These are phyloP conservation scores for Epizoanthus fatuus DNA, from an alignment of 92 coral and sea anemone genomes.

Conservation along the genomic window DNA sequence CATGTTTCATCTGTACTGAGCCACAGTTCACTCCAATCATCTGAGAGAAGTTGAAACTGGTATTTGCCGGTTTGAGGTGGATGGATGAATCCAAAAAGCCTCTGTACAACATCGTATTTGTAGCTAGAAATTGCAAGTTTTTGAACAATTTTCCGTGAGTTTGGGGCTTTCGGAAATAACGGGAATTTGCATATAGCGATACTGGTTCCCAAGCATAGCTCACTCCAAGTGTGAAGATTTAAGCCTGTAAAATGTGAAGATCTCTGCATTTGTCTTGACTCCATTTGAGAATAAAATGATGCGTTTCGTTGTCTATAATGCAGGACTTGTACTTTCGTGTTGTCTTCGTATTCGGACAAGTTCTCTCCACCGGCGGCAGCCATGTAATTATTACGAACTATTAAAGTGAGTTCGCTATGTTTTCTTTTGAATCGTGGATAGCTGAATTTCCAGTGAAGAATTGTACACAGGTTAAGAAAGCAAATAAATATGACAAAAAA, in stretches of 20 bases:
- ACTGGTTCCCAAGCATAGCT: neutral
- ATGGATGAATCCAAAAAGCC: neutral
- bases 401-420: neutral
- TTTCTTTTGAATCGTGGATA: neutral
- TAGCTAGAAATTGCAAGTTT: neutral
- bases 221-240: neutral
- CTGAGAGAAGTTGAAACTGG: neutral
- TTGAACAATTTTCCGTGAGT: neutral
- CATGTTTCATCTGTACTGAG: slow-evolving; percentile 2
- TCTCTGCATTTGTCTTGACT: neutral
- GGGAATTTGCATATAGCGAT: neutral
- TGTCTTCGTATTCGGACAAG: neutral
- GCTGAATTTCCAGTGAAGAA: neutral
- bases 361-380: neutral
- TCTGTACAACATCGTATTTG: neutral
- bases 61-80: neutral
- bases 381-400: neutral
- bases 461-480: neutral
- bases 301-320: neutral
- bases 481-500: neutral
- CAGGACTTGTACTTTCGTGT: neutral
- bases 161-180: neutral
- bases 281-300: neutral
- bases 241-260: neutral
- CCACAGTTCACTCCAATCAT: slow-evolving; percentile 8